A percentile compares a stretch with the other conserved stretches of the same genome.
phyloP scores from a whole-genome alignment of 2,113 vertebrate genomes.

The Apistogramma diplotaenia region DNA sequence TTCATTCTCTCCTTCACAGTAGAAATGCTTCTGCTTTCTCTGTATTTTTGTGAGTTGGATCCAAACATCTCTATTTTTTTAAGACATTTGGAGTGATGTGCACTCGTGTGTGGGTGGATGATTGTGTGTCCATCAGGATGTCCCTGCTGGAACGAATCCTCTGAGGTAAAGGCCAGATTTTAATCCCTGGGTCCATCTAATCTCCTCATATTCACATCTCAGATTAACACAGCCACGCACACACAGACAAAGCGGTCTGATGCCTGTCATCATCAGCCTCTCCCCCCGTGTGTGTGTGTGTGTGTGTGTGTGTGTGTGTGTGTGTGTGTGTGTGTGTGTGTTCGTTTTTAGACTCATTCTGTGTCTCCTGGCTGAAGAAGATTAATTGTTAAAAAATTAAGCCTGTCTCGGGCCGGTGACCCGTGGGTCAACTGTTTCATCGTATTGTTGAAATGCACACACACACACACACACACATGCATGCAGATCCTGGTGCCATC shows the following conservation, averaged over 20 bases:
- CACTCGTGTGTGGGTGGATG: background rate
- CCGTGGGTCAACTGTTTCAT: constrained; percentile 62
- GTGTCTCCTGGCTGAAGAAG: constrained; percentile 57
- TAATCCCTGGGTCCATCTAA: constrained; percentile 73
- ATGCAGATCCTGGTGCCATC: constrained; percentile 59
- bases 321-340: constrained; percentile 40
- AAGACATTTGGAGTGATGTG: background rate
- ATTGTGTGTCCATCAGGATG: constrained; percentile 51
- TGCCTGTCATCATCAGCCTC: constrained; percentile 28
- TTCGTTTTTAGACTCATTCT: constrained; percentile 52
- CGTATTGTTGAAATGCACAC: constrained; percentile 48
- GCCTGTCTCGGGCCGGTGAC: constrained; percentile 70
- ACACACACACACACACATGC: constrained; percentile 26
- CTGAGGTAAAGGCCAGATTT: constrained; percentile 73
- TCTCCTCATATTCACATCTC: constrained; percentile 77
- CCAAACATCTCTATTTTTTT: constrained; percentile 24
- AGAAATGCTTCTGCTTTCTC: constrained; percentile 23
- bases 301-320: constrained; percentile 24
- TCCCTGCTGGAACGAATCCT: constrained; percentile 57
- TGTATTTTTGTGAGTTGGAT: constrained; percentile 28
- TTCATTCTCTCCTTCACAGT: constrained; percentile 38
- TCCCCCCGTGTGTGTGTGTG: constrained; percentile 28
- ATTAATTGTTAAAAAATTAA: constrained; percentile 80
- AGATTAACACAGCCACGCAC: constrained; percentile 67
- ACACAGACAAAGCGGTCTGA: constrained; percentile 23